These are phyloP conservation scores for Syncerus caffer DNA, from an alignment of 2,797 vertebrate species.

Conservation along the genomic window DNA sequence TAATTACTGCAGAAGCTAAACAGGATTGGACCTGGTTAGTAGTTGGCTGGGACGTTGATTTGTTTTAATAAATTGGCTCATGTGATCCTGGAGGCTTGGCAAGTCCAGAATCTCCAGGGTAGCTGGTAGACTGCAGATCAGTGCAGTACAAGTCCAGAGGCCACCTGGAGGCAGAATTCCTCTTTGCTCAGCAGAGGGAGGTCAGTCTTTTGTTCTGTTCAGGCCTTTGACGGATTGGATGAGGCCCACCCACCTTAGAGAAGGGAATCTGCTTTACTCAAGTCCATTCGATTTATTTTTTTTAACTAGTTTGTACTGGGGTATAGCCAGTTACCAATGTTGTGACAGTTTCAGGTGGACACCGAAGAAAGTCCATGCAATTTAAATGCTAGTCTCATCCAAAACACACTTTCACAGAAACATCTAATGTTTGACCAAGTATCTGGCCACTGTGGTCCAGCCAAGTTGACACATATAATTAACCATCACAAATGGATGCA, in stretches of 20 bases:
- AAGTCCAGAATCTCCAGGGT: neutral
- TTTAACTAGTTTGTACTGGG: neutral
- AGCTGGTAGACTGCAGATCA: neutral
- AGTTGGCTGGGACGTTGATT: neutral
- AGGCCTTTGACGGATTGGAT: neutral
- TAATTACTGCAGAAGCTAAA: neutral
- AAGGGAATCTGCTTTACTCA: neutral
- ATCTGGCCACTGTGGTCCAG: neutral
- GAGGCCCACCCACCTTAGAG: neutral
- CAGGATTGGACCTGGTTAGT: neutral
- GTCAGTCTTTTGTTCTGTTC: neutral
- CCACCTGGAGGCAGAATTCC: neutral
- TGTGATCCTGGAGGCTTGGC: neutral
- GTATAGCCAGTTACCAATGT: neutral
- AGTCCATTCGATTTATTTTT: neutral
- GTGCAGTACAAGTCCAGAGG: neutral
- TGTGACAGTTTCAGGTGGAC: neutral
- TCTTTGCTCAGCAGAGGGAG: neutral
- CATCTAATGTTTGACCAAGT: neutral
- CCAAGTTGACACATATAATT: neutral
- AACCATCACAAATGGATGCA: neutral
- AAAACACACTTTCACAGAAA: neutral
- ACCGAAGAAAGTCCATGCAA: neutral
- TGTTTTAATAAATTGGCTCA: neutral
- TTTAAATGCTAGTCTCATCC: neutral